Conservation (phyloP, 2,113 vertebrate species). For the Gymnorhina tibicen region DNA sequence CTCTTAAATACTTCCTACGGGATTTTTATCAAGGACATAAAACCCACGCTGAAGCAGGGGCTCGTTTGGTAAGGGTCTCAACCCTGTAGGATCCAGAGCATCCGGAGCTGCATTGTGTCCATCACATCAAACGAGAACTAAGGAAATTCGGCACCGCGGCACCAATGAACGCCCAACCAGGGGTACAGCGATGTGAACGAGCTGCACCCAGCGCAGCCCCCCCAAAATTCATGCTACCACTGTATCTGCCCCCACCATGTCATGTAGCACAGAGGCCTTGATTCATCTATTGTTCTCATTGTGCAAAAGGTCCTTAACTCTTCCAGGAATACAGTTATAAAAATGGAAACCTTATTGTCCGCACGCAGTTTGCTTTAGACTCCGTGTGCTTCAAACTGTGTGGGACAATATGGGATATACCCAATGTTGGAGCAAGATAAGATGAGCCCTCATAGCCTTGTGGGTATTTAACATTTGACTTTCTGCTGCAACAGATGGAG, state of each 20-base stretch:
- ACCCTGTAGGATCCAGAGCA: neutral
- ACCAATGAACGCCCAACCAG: accelerated
- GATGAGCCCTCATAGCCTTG: neutral
- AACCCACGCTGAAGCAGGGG: neutral
- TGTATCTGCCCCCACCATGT: neutral
- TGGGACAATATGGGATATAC: neutral
- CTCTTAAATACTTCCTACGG: neutral
- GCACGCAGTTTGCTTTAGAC: neutral
- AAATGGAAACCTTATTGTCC: conserved; percentile 56
- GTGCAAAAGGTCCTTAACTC: conserved; percentile 53
- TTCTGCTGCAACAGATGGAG: conserved; percentile 67
- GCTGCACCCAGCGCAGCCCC: neutral
- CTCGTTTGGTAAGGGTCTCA: neutral
- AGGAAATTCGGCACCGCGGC: accelerated
- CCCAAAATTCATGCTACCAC: neutral
- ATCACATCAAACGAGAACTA: neutral
- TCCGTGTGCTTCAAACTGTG: neutral
- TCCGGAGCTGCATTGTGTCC: accelerated
- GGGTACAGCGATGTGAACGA: neutral
- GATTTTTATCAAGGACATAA: conserved; percentile 21
- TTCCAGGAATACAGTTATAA: conserved; percentile 68
- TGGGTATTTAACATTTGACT: conserved; percentile 49
- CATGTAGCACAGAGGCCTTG: conserved; percentile 11
- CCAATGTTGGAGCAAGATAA: neutral
- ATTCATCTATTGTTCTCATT: conserved; percentile 63